A percentile compares a stretch with the other conserved stretches of the same genome.
phyloP scores from a whole-genome alignment of 2,888 invertebrate species.

The Cyaniris semiargus region DNA sequence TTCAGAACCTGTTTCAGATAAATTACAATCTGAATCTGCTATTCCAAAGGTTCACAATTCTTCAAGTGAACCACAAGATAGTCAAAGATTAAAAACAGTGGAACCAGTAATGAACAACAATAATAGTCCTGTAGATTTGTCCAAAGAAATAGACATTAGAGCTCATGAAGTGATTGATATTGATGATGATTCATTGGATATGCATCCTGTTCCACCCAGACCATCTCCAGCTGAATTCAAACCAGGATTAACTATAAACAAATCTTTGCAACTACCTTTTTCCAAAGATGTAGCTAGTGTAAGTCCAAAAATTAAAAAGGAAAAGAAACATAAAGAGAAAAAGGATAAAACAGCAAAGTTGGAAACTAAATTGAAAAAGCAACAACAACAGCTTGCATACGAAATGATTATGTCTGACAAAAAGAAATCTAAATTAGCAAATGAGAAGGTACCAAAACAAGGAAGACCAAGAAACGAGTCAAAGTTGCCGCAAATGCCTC shows the following conservation, averaged over 20 bases:
- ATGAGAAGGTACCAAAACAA: constrained; percentile 61
- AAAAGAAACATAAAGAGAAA: constrained; percentile 78
- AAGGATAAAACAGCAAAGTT: constrained; percentile 74
- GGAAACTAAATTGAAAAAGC: constrained; percentile 73
- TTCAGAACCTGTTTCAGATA: constrained; percentile 68
- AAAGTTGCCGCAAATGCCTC: constrained; percentile 66
- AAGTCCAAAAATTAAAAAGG: constrained; percentile 81
- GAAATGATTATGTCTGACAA: constrained; percentile 66
- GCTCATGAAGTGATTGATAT: constrained; percentile 75
- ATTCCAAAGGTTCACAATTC: constrained; percentile 73
- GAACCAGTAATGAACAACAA: constrained; percentile 75
- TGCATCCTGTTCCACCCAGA: constrained; percentile 53
- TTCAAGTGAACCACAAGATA: constrained; percentile 56
- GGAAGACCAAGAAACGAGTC: constrained; percentile 69
- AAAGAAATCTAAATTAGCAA: constrained; percentile 61
- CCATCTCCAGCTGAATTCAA: constrained; percentile 51
- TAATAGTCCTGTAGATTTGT: constrained; percentile 75
- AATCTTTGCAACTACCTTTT: constrained; percentile 70
- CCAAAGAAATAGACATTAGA: constrained; percentile 73
- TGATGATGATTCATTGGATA: constrained; percentile 73
- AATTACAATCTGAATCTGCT: constrained; percentile 65
- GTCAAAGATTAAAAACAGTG: constrained; percentile 60
- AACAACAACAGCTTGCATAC: constrained; percentile 68
- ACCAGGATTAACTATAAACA: constrained; percentile 67
- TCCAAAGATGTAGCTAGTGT: constrained; percentile 78